Evolutionary conservation across 2,797 vertebrate species (phyloP), one percentile per base, ranked within the genome.

Genomic region (Rhynchonycteris naso): DNA sequence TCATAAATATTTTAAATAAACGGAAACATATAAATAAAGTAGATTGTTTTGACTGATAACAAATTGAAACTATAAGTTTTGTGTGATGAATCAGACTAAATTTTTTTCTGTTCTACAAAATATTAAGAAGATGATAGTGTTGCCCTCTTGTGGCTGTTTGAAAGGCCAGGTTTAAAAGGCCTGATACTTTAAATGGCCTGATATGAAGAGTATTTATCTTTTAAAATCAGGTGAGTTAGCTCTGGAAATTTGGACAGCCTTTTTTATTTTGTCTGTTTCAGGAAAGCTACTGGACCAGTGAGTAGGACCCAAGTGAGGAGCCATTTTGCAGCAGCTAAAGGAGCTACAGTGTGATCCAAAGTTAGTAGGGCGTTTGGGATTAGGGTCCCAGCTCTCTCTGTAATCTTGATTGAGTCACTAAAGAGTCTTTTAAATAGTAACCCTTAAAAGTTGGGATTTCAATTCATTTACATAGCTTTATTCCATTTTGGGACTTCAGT

Each of bases 131-230:
- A 28, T 33, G 63, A 11, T 30, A 11, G 26, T 66, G 71, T 66
- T 79, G 97, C 93, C 93, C 95, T 92, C 97, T 96, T 19, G 96
- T 95, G 96, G 96, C 63, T n/a, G 9, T 89, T 93, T 54, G 4
- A 43, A 88, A 65, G 33, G 38, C 13, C 4, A 52, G 0, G 12
- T 9, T 78, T 78, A 35, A 78, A 78, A 58, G 75, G 13, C 21
- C 75, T 6, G 54, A 28, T 59, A 21, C 28, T 59, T 24, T 8
- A 6, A 52, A 56, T 69, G 21, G 43, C n/a, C 47, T 22, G 12
- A 35, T 11, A 5, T 15, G 14, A 59, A 18, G 9, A 7, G 4
- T 33, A 1, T 54, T 14, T 33, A 1, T 54, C 16, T 22, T 24
- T 50, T 1, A 5, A 7, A n/a, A 26, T 52, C 26, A 68, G 28